These are phyloP conservation scores for Thunnus albacares DNA, from an alignment of 2,797 vertebrate species.

Conservation along the genomic window DNA sequence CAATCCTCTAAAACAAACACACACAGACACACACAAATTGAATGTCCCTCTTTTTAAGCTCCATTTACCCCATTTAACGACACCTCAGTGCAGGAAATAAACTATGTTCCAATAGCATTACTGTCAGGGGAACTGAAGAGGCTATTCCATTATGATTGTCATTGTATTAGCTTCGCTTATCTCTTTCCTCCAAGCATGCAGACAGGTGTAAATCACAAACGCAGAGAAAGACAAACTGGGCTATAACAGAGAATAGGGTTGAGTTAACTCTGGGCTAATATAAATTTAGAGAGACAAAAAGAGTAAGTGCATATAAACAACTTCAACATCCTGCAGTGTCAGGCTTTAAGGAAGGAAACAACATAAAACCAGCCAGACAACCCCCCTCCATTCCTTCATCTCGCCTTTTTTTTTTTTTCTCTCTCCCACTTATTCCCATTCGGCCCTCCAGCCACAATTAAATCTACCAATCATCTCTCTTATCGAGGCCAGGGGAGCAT, in stretches of 20 bases:
- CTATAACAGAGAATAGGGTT: constrained; percentile 71
- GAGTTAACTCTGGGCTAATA: constrained; percentile 52
- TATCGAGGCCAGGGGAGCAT: constrained; percentile 80
- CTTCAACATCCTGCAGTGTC: constrained; percentile 57
- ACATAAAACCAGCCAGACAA: constrained; percentile 61
- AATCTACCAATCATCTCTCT: constrained; percentile 83
- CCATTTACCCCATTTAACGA: constrained; percentile 71
- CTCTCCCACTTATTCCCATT: constrained; percentile 68
- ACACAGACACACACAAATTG: constrained; percentile 16
- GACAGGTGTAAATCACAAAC: constrained; percentile 65
- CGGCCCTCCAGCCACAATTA: constrained; percentile 86
- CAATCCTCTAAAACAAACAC: constrained; percentile 22
- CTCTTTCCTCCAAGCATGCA: constrained; percentile 42
- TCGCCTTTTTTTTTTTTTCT: constrained; percentile 33
- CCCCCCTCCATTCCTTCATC: constrained; percentile 32
- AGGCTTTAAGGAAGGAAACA: constrained; percentile 60
- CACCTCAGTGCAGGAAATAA: constrained; percentile 51
- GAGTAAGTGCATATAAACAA: constrained; percentile 48
- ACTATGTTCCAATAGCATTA: constrained; percentile 51
- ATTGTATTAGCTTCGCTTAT: constrained; percentile 66
- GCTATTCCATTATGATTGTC: constrained; percentile 70
- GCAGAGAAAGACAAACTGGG: constrained; percentile 55
- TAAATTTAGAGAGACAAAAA: constrained; percentile 60
- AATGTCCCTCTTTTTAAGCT: constrained; percentile 46
- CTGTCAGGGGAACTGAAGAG: constrained; percentile 64